Base-by-base conservation (phyloP, 1,140 invertebrate species). In the Piezodorus guildinii region DNA sequence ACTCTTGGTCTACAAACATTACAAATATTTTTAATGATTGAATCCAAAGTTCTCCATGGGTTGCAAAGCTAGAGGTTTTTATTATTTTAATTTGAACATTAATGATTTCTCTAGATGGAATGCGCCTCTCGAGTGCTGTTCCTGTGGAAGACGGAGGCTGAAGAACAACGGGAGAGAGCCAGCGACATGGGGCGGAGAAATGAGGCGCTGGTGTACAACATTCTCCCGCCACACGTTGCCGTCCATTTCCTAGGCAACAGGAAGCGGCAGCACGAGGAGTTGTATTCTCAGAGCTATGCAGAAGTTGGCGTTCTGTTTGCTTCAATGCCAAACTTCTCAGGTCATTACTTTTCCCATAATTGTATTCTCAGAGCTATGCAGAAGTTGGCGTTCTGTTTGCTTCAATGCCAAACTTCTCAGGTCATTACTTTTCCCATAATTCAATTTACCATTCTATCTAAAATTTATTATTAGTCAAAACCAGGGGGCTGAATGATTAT, bases 271-370 rank as follows among this genome's bases (percentile, higher is more conserved):
- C 87, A 92, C 71, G 86, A 93, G 72, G 91, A 95, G 74, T 80
- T 95, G 15, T 96, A 94, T 78, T 92, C 89, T 62, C 90, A 95
- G 74, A 94, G 90, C 76, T 94, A 94, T 74, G 84, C 90, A 0
- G 89, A 93, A 71, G 90, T 94, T 21, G 92, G 91, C 39, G 91
- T 96, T 9, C 77, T 96, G 4, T 96, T 96, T 74, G 91, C 92
- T 34, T 93, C 91, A 52, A 96, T 96, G 91, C 92, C 92, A 44
- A 94, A 94, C 75, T 96, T 94, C 75, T 83, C 87, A 70, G 87
- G 86, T 88, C 6, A 30, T 30, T 30, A 30, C 3, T 30, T 3
- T 5, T 30, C 23, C 6, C 25, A 21, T n/a, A 95, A 74, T 80
- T 95, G 15, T 96, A 94, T 78, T 92, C 89, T 62, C 90, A 95